Evolutionary conservation across 53 echinoderm and acorn worm genomes (phyloP).

Genomic region (Holothuria leucospilota): DNA sequence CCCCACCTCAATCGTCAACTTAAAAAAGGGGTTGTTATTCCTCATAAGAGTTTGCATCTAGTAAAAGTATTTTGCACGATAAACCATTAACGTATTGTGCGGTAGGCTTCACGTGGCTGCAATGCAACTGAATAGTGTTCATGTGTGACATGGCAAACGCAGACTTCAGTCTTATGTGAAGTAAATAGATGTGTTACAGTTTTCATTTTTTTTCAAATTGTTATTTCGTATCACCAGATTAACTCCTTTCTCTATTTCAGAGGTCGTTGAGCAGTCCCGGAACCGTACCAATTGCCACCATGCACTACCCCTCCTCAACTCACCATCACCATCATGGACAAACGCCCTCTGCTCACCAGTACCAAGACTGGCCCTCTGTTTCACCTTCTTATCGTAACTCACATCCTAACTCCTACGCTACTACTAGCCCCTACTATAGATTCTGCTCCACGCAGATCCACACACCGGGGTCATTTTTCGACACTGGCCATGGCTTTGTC

Average conservation of each 20-base stretch:
- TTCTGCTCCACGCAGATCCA: constrained; percentile 65
- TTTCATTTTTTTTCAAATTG: no score
- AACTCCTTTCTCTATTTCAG: constrained; percentile 35
- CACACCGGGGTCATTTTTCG: constrained; percentile 65
- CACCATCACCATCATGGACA: constrained; percentile 78
- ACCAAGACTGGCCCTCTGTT: constrained; percentile 73
- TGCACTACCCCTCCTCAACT: constrained; percentile 78
- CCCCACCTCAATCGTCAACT: no score
- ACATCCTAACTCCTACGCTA: constrained; percentile 45
- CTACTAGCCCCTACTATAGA: constrained; percentile 52
- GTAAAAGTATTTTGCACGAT: no score
- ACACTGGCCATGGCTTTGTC: constrained; percentile 32
- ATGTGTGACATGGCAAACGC: no score
- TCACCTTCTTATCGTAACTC: constrained; percentile 47
- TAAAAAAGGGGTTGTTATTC: no score
- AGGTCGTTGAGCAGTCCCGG: constrained; percentile 78
- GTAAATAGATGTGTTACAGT: no score
- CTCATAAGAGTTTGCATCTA: no score
- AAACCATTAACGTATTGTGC: no score
- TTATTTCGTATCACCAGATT: no score
- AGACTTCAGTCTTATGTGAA: no score
- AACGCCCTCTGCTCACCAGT: constrained; percentile 55
- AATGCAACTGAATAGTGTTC: no score
- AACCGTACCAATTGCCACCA: constrained; percentile 75
- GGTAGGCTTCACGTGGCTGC: no score